Conservation (phyloP, 2,888 invertebrate genomes). For the Aphrophora alni region DNA sequence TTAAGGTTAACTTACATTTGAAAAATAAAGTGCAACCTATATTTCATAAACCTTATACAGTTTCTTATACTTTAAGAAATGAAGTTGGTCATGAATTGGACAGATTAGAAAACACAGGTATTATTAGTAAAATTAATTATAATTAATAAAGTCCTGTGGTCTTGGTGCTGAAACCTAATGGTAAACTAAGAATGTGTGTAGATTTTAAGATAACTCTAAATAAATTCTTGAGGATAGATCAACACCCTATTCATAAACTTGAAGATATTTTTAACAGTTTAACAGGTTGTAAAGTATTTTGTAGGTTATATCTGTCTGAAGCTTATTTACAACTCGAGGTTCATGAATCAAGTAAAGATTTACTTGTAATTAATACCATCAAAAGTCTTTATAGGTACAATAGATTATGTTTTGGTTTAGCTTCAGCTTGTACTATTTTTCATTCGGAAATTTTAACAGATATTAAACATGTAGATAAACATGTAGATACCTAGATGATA, state of each 20-base stretch:
- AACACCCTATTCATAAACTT: not conserved
- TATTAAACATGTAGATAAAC: too few relatives aligned
- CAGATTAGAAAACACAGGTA: too few relatives aligned
- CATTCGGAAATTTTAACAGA: not conserved
- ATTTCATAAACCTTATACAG: too few relatives aligned
- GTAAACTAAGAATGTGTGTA: conserved; percentile 3
- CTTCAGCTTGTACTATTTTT: conserved; percentile 23
- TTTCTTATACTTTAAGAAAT: too few relatives aligned
- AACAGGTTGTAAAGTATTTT: conserved; percentile 13
- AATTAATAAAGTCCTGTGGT: not conserved
- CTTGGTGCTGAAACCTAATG: not conserved
- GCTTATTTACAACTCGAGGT: conserved; percentile 3
- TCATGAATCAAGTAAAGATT: not conserved
- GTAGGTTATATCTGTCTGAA: not conserved
- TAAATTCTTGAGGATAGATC: conserved; percentile 7
- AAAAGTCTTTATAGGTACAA: conserved; percentile 1
- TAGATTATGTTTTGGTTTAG: not conserved
- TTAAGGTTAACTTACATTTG: too few relatives aligned
- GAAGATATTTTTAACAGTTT: conserved; percentile 18
- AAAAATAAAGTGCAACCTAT: too few relatives aligned
- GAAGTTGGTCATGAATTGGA: too few relatives aligned
- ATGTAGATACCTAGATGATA: too few relatives aligned
- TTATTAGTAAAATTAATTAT: too few relatives aligned
- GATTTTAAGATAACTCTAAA: conserved; percentile 14
- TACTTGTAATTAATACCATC: conserved; percentile 9